Evolutionary conservation across 2,113 vertebrate genomes (phyloP), one percentile per base, ranked within the genome.

Genomic region (Amia ocellicauda): DNA sequence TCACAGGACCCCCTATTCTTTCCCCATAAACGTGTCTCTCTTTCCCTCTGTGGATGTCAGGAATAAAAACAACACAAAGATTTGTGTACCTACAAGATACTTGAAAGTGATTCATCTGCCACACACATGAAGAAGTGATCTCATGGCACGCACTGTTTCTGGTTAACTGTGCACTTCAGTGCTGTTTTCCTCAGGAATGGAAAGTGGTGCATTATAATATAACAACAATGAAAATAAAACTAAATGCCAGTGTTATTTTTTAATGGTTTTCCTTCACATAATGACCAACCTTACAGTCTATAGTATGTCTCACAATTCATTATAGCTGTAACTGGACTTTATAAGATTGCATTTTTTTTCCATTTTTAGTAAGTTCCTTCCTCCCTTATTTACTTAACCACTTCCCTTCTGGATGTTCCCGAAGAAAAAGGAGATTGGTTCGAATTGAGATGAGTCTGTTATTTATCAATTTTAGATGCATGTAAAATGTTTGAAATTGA

Each of bases 1-100:
- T 55, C 58, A 63, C 47, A 71, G 17, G 62, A 29, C 24, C 58
- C 68, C 69, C 11, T 3, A 13, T 64, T n/a, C 47, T 40, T 53
- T 36, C 53, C 10, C 24, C 27, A 50, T 53, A 60, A 49, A 60
- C 11, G 57, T 36, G 17, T 42, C 41, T 50, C 19, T 24, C n/a
- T n/a, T n/a, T 66, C n/a, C 28, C 45, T 58, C 27, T 41, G 43
- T 52, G 45, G 27, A 47, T 66, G 64, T 60, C 56, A 66, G 29
- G 43, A 24, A 50, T 54, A 52, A 53, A 60, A 60, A 60, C 17
- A 42, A 60, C 31, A 66, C 49, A 58, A 41, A 66, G 22, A 43
- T 47, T 40, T 45, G 56, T 41, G 47, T 40, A 27, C 24, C 42
- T 60, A 43, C 57, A 29, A 59, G 57, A 31, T 26, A 22, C 49